Evolutionary conservation across 2,888 invertebrate genomes (phyloP).

Genomic region (Nymphalis urticae): DNA sequence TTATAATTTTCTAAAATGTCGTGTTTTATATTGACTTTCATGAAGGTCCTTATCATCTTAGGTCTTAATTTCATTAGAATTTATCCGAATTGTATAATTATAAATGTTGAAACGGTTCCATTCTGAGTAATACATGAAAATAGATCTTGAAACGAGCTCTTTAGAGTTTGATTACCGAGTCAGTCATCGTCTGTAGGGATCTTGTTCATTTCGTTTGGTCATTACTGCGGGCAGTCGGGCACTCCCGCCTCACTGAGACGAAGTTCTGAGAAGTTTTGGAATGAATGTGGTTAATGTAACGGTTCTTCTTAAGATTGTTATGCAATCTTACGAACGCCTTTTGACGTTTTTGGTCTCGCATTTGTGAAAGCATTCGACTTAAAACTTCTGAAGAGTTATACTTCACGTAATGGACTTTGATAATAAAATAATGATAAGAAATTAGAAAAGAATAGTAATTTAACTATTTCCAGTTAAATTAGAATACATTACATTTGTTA

Average conservation of each 20-base stretch:
- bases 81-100: not conserved
- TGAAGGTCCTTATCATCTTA: not conserved
- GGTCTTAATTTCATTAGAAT: not conserved
- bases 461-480: too few species aligned
- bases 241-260: constrained; percentile 52
- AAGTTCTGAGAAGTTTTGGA: constrained; percentile 66
- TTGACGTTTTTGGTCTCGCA: constrained; percentile 40
- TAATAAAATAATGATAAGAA: not conserved
- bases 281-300: constrained; percentile 71
- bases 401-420: not conserved
- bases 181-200: constrained; percentile 9
- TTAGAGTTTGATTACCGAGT: constrained; percentile 5
- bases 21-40: too few species aligned
- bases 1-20: too few species aligned
- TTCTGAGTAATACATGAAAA: not conserved
- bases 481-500: too few species aligned
- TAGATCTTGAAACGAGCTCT: constrained; percentile 2
- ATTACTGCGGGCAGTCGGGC: constrained; percentile 44
- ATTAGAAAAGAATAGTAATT: not conserved
- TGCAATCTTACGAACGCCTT: constrained; percentile 56
- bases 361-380: constrained; percentile 22
- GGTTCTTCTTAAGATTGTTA: constrained; percentile 59
- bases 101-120: not conserved
- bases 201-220: constrained; percentile 35
- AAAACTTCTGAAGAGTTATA: constrained; percentile 12